Evolutionary conservation across 1,140 invertebrate species (phyloP), one percentile per base, ranked within the genome.

Genomic region (Dreissena rostriformis): DNA sequence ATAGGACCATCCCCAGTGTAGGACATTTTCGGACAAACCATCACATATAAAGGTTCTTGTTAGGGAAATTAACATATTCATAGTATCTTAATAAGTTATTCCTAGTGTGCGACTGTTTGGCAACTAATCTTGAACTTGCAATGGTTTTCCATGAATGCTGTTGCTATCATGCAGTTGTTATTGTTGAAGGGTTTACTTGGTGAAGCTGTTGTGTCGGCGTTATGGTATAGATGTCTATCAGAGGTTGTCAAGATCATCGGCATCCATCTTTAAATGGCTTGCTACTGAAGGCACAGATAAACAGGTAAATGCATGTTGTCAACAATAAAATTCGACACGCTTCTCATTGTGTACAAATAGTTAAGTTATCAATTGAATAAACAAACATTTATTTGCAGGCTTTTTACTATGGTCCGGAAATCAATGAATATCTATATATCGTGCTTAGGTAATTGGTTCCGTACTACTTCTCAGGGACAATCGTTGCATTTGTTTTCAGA

Each of bases 151-250:
- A n/a, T n/a, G n/a, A n/a, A n/a, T n/a, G n/a, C n/a, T n/a, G n/a
- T n/a, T n/a, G n/a, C n/a, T n/a, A n/a, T n/a, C n/a, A n/a, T 39
- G 2, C 39, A 39, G 39, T 75, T 51, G 72, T 57, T 68, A 49
- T 68, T 70, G 24, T 68, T 85, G 24, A 61, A 90, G 88, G 53
- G 78, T 86, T 15, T 90, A 82, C 57, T 66, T 89, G 15, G 78
- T 89, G 28, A 90, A 90, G 57, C 79, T 87, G 26, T 57, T 90
- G 12, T 90, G 88, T 73, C 79, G 89, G n/a, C 75, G 70, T 22
- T 90, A 86, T 86, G 89, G 90, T 11, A 75, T 82, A 7, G 89
- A 90, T 61, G 61, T 78, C 39, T 88, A 89, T 39, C 82, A 89
- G 49, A 57, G 51, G 6, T 77, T 86, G 19, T 76, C 73, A 53